Conservation (phyloP, 2,797 vertebrate genomes). For the Pseudochromis fuscus region DNA sequence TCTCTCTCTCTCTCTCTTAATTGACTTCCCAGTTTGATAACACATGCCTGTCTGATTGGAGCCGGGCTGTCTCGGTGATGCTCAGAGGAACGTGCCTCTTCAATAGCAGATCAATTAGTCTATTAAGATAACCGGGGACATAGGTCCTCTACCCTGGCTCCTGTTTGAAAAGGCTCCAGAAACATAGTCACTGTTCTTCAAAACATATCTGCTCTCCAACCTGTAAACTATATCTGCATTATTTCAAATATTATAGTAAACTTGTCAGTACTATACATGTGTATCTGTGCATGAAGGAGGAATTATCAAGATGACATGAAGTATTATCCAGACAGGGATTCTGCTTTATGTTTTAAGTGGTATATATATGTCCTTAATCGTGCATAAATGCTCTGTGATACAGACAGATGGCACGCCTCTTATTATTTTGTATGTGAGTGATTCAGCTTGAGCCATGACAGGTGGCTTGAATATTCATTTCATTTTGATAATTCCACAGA, state of each 20-base stretch:
- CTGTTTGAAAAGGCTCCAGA: conserved; percentile 53
- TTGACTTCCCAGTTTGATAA: conserved; percentile 88
- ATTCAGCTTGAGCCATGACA: conserved; percentile 78
- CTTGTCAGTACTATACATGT: not conserved
- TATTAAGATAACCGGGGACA: conserved; percentile 86
- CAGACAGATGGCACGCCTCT: conserved; percentile 82
- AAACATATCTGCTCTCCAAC: conserved; percentile 21
- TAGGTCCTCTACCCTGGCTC: conserved; percentile 70
- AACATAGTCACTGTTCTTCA: conserved; percentile 47
- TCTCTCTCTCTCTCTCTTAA: conserved; percentile 75
- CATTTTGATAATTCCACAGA: conserved; percentile 85
- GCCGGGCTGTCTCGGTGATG: conserved; percentile 86
- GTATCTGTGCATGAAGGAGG: conserved; percentile 4
- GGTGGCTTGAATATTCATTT: conserved; percentile 84
- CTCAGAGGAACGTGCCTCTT: conserved; percentile 85
- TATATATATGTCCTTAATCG: conserved; percentile 66
- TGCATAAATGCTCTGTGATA: conserved; percentile 67
- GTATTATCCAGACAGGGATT: conserved; percentile 37
- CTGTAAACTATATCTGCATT: conserved; percentile 8
- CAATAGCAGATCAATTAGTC: conserved; percentile 88
- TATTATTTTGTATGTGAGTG: conserved; percentile 69
- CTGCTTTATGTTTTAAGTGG: conserved; percentile 24
- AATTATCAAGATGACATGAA: conserved; percentile 13
- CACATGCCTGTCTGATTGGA: conserved; percentile 85
- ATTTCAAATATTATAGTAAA: no score